These are phyloP conservation scores for Pemphigus obesinymphae DNA, from an alignment of 1,140 invertebrate species.

Conservation along the genomic window DNA sequence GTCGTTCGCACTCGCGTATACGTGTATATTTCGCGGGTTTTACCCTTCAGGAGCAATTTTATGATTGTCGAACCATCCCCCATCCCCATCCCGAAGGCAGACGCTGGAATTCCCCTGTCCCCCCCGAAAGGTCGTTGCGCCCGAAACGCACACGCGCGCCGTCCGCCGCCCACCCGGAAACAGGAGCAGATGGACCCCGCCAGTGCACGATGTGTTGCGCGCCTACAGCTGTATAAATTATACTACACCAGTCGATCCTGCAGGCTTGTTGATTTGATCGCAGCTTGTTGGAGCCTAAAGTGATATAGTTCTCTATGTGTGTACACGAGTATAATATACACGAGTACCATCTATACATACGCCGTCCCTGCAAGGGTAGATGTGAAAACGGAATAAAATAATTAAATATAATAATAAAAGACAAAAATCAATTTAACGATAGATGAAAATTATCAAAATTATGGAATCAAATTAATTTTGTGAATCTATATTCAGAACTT, in stretches of 20 bases:
- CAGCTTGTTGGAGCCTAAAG: background rate
- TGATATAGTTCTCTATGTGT: too few species aligned
- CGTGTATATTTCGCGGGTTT: background rate
- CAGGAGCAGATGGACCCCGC: background rate
- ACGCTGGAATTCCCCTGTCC: background rate
- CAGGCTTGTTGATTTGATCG: background rate
- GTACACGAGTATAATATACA: too few species aligned
- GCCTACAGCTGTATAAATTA: background rate
- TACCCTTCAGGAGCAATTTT: slow-evolving; percentile 1
- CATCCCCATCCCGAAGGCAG: too few species aligned
- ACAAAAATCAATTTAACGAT: too few species aligned
- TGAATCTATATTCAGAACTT: too few species aligned
- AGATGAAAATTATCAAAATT: too few species aligned
- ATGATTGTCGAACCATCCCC: background rate
- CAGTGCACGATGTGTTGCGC: background rate
- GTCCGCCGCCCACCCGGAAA: background rate
- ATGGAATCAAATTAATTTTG: too few species aligned
- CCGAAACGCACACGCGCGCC: background rate
- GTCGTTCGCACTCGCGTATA: background rate
- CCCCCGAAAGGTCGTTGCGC: slow-evolving; percentile 15
- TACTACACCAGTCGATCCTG: background rate
- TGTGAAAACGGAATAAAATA: too few species aligned
- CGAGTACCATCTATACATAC: too few species aligned
- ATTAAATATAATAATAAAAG: too few species aligned
- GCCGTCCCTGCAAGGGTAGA: too few species aligned